Evolutionary conservation across 2,888 invertebrate genomes (phyloP).

Genomic region (Cheilosia variabilis): DNA sequence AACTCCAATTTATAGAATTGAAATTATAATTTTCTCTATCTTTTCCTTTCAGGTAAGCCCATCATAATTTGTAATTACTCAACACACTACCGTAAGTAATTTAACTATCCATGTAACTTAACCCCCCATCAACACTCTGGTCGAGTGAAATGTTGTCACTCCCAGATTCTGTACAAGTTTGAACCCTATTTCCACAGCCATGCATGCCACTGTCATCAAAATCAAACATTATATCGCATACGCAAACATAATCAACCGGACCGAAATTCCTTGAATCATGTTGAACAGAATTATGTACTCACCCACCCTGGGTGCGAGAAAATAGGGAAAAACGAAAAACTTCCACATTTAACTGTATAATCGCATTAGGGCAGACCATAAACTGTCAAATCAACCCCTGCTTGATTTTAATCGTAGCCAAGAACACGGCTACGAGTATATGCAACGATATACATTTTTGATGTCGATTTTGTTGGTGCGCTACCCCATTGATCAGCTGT

Average conservation of each 20-base stretch:
- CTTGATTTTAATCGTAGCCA: slow-evolving; percentile 31
- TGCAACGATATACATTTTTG: not conserved
- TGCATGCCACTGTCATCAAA: slow-evolving; percentile 39
- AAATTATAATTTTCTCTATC: not conserved
- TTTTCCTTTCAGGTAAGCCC: slow-evolving; percentile 62
- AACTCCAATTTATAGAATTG: not conserved
- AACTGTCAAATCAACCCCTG: slow-evolving; percentile 69
- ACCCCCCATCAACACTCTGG: slow-evolving; percentile 33
- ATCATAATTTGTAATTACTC: not conserved
- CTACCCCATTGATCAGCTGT: slow-evolving; percentile 62
- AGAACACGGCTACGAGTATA: no score
- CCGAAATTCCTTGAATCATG: slow-evolving; percentile 18
- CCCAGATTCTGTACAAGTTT: slow-evolving; percentile 25
- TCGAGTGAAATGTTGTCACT: slow-evolving; percentile 30
- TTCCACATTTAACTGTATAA: slow-evolving; percentile 73
- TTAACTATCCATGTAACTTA: slow-evolving; percentile 31
- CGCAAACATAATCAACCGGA: slow-evolving; percentile 68
- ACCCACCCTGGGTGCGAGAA: slow-evolving; percentile 9
- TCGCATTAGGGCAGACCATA: slow-evolving; percentile 71
- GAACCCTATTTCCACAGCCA: slow-evolving; percentile 28
- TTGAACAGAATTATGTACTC: slow-evolving; percentile 52
- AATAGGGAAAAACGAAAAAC: slow-evolving; percentile 29
- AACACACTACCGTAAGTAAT: slow-evolving; percentile 36
- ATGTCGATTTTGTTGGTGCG: slow-evolving; percentile 32
- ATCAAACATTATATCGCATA: slow-evolving; percentile 68